Conservation (phyloP, 2,797 vertebrate genomes). For the Phaenicophaeus curvirostris region DNA sequence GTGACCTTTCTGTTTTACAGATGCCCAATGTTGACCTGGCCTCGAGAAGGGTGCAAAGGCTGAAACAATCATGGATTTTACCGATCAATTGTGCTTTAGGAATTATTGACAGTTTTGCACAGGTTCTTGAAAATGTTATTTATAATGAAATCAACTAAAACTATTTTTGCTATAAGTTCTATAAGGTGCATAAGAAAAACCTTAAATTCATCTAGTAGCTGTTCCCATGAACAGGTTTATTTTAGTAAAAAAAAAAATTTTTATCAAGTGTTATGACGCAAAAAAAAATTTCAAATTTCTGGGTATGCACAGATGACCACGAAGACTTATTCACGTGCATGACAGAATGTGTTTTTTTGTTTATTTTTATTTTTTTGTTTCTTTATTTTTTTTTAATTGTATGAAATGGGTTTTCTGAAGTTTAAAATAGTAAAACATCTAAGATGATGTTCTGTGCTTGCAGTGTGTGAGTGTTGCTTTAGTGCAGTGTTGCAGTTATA, state of each 20-base stretch:
- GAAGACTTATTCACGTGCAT: conserved; percentile 89
- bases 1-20: conserved; percentile 77
- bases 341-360: conserved; percentile 86
- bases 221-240: conserved; percentile 93
- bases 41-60: conserved; percentile 84
- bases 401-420: conserved; percentile 82
- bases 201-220: conserved; percentile 92
- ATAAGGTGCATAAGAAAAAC: conserved; percentile 90
- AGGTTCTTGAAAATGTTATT: conserved; percentile 92
- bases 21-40: conserved; percentile 78
- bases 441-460: conserved; percentile 91
- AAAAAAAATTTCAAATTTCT: conserved; percentile 85
- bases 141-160: conserved; percentile 92
- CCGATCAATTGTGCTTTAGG: conserved; percentile 91
- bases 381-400: conserved; percentile 75
- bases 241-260: conserved; percentile 93
- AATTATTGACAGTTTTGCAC: conserved; percentile 93
- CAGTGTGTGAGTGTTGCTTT: conserved; percentile 94
- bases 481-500: conserved; percentile 86
- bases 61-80: conserved; percentile 93
- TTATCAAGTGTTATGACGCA: conserved; percentile 89
- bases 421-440: conserved; percentile 83
- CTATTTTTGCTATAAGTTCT: conserved; percentile 97
- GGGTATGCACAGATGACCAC: conserved; percentile 83
- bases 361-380: conserved; percentile 81